A percentile compares a stretch with the other conserved stretches of the same genome.
Conservation (phyloP, 1,140 invertebrate species). For the Melitaea cinxia region DNA sequence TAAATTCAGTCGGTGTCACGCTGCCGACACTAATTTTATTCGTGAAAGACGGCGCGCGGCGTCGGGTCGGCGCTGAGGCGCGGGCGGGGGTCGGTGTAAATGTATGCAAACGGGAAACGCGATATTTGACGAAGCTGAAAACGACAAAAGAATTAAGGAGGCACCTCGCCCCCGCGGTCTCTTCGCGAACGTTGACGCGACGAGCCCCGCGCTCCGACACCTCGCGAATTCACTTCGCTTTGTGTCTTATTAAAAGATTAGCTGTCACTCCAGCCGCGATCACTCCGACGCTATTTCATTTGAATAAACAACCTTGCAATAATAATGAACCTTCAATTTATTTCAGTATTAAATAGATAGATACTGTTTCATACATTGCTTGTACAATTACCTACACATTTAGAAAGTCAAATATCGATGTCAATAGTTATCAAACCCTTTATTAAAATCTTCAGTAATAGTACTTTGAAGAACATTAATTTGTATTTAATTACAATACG, state of each 20-base stretch:
- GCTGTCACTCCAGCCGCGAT: conserved; percentile 51
- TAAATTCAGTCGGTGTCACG: conserved; percentile 80
- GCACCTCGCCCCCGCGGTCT: conserved; percentile 32
- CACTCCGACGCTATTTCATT: conserved; percentile 43
- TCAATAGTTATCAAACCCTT: background rate
- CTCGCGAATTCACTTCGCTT: conserved; percentile 71
- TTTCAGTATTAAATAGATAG: background rate
- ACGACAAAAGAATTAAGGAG: conserved; percentile 78
- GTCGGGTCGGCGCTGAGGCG: conserved; percentile 29
- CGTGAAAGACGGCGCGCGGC: conserved; percentile 67
- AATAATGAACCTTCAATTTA: conserved; percentile 24
- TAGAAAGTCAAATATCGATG: background rate
- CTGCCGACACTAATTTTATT: conserved; percentile 80
- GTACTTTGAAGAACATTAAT: background rate
- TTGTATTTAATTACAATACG: conserved; percentile 9
- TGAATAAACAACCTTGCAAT: conserved; percentile 29
- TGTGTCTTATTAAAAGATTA: conserved; percentile 68
- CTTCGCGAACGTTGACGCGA: conserved; percentile 47
- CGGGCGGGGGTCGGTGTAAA: conserved; percentile 57
- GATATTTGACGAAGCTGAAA: conserved; percentile 77
- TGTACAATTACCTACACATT: background rate
- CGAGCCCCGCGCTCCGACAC: conserved; percentile 32
- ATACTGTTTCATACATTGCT: background rate
- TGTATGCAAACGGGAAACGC: conserved; percentile 77
- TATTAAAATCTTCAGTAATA: background rate